These are phyloP conservation scores for Busseola fusca DNA, from an alignment of 2,888 invertebrate species.

Conservation along the genomic window DNA sequence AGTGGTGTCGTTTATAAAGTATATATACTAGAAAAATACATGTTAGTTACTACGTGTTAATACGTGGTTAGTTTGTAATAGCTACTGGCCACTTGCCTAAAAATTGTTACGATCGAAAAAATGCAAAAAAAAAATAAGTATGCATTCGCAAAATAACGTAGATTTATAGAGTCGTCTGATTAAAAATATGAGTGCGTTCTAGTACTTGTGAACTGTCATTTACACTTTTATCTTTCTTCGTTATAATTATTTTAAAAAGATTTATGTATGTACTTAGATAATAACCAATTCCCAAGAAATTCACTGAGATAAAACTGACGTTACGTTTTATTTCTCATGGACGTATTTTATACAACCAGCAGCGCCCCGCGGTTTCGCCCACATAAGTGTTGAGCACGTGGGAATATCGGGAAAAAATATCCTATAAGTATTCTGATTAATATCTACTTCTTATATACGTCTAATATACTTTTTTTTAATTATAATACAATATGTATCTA, in stretches of 20 bases:
- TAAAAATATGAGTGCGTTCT: slow-evolving; percentile 20
- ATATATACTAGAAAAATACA: not conserved
- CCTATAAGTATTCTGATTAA: no score
- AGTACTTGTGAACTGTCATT: slow-evolving; percentile 2
- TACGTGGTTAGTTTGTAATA: slow-evolving; percentile 33
- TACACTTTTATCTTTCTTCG: slow-evolving; percentile 8
- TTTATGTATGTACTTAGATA: slow-evolving; percentile 3
- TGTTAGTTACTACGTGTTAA: no score
- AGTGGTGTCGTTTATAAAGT: slow-evolving; percentile 1
- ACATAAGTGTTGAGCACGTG: no score
- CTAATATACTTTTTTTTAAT: no score
- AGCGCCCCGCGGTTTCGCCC: no score
- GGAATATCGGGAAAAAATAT: no score
- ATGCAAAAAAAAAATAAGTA: slow-evolving; percentile 15
- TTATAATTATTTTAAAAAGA: slow-evolving; percentile 16
- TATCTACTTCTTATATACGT: no score
- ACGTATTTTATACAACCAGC: slow-evolving; percentile 2
- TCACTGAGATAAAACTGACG: slow-evolving; percentile 8
- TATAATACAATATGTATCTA: no score
- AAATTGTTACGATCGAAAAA: slow-evolving; percentile 17
- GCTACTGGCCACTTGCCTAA: slow-evolving; percentile 41
- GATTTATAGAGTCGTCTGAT: slow-evolving; percentile 21
- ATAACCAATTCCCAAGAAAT: slow-evolving; percentile 5
- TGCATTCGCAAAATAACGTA: slow-evolving; percentile 25
- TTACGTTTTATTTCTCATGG: slow-evolving; percentile 23